Percentiles rank a stretch among this genome's conserved stretches.
Conservation (phyloP, 1,140 invertebrate genomes). For the Drosophila hydei region DNA sequence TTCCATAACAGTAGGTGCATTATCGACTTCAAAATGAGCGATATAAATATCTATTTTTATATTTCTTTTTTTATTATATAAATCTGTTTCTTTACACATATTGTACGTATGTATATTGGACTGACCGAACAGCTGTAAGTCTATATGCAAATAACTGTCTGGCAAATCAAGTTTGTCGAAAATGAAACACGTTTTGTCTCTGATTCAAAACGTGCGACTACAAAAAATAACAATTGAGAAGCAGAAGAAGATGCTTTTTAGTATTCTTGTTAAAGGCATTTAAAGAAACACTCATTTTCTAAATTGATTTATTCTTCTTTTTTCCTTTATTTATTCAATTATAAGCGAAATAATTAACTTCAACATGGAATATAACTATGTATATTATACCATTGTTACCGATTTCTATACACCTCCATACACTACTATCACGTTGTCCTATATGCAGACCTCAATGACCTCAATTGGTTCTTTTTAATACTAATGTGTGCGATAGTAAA, state of each 20-base stretch:
- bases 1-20: too few relatives aligned
- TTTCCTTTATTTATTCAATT: neutral
- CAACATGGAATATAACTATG: neutral
- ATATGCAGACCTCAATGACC: too few relatives aligned
- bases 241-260: neutral
- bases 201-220: neutral
- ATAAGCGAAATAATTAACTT: neutral
- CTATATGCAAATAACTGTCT: constrained; percentile 7
- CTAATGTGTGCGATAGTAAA: too few relatives aligned
- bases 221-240: neutral
- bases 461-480: too few relatives aligned
- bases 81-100: too few relatives aligned
- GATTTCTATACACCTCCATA: too few relatives aligned
- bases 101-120: too few relatives aligned
- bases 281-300: neutral
- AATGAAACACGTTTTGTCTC: neutral
- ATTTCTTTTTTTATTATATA: too few relatives aligned
- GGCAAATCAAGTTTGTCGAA: neutral
- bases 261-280: neutral
- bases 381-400: too few relatives aligned
- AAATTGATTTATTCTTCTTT: neutral
- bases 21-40: too few relatives aligned
- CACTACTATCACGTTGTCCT: too few relatives aligned
- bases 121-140: neutral
- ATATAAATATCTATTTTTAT: too few relatives aligned